Base-by-base conservation (phyloP, 2,113 vertebrate species). In the Mirza zaza region DNA sequence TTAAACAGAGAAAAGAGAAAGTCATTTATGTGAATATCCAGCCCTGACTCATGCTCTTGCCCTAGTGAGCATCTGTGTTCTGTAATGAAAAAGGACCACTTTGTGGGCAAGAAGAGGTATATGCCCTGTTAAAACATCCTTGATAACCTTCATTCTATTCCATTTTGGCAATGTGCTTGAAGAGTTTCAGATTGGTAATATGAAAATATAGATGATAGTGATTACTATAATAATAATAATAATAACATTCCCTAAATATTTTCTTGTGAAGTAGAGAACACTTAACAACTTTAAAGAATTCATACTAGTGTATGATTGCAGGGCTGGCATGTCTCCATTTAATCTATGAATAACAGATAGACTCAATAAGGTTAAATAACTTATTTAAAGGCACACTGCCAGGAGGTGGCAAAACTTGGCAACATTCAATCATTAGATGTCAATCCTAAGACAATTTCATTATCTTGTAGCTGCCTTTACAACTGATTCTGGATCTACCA, bases 11-110 rank as follows among this genome's bases (percentile, higher is more conserved):
- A 39, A 73, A 96, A 94, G 29, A 71, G 9, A 45, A 71, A 29
- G 0, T 25, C 9, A 21, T 14, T 6, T 8, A 8, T 8, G 5
- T 59, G 27, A 32, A 13, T 23, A n/a, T 23, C 8, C 36, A 34
- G 29, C 32, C 2, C 70, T 77, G 52, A 55, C 13, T 45, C 45
- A n/a, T 52, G 4, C 23, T 61, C 39, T 50, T 45, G 14, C 13
- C 13, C 23, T 7, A 36, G n/a, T 3, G 13, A 75, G 67, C 9
- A 25, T 12, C 39, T 7, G 2, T 45, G 52, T 45, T 82, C 10
- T 59, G 14, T 2, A 39, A 71, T 3, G 21, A 11, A 48, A 39
- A 75, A 91, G 36, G 25, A 45, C n/a, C 18, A 7, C 2, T 21
- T 18, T 36, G 52, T 55, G 4, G 32, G 4, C 10, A 70, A 36